A percentile compares a stretch with the other conserved stretches of the same genome.
Evolutionary conservation across 2,797 vertebrate species (phyloP).

Genomic region (Erethizon dorsatum): DNA sequence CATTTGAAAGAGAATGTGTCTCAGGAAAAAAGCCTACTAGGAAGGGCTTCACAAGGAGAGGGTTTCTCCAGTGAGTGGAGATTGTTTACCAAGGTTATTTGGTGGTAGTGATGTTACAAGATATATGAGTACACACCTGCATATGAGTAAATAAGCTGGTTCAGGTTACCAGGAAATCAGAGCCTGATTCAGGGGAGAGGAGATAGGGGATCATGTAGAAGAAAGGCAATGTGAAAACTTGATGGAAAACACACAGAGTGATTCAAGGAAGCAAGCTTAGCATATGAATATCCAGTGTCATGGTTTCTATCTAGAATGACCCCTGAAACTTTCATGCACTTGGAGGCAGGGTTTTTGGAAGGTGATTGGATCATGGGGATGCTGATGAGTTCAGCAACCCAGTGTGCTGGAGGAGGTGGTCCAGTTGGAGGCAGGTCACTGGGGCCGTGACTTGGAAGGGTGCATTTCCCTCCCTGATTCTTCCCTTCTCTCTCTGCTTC

Average conservation of each 20-base stretch:
- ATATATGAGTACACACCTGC: background rate
- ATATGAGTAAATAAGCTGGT: background rate
- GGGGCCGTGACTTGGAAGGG: background rate
- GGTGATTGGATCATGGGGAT: too few relatives aligned
- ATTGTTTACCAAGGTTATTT: background rate
- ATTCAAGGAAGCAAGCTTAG: background rate
- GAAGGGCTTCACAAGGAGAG: background rate
- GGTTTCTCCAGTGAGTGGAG: background rate
- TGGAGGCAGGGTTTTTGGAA: background rate
- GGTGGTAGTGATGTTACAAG: background rate
- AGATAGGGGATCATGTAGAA: background rate
- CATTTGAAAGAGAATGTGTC: conserved; percentile 37
- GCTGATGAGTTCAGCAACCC: background rate
- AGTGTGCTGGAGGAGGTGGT: background rate
- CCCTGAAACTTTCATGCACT: background rate
- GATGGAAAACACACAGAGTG: background rate
- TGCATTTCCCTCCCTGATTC: background rate
- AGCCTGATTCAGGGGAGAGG: background rate
- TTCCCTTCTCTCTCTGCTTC: background rate
- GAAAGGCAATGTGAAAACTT: background rate
- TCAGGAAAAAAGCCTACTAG: background rate
- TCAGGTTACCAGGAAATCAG: conserved; percentile 16
- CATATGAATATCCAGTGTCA: background rate
- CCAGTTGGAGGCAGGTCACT: background rate
- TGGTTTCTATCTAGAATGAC: background rate